Base-by-base conservation (phyloP, 2,797 vertebrate species). In the Rachycentron canadum region DNA sequence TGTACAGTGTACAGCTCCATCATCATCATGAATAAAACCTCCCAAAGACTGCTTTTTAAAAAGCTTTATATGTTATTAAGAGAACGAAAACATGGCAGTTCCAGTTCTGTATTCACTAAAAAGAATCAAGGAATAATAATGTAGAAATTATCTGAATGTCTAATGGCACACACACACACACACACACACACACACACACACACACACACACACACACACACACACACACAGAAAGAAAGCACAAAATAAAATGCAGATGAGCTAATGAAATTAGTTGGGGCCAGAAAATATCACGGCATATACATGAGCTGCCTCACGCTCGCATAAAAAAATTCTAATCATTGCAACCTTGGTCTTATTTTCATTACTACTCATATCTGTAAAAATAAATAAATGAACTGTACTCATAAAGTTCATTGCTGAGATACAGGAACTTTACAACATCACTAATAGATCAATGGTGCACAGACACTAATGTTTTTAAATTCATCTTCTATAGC, bases 1-100 rank as follows among this genome's bases (percentile, higher is more conserved):
- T 62, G 36, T 64, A 70, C 43, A 70, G 40, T n/a, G 2, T 28
- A 49, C 7, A 25, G 28, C 81, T 78, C 61, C 76, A 76, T 88
- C 61, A 73, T 80, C 56, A 50, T 73, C 50, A 40, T 50, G 45
- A 66, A 81, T 68, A 73, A 45, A 81, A 58, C 63, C 49, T 66
- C 55, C 84, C 49, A 76, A 84, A 76, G 67, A 32, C 49, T 65
- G 38, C 16, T 69, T 82, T 63, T 55, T 13, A 45, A 56, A 43
- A 61, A 40, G 28, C 34, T 73, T 10, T 49, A 43, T 41, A 55
- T 73, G 45, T 73, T 86, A 75, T 79, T 82, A 62, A 58, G 69
- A 82, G 58, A 67, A 83, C 75, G 25, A 52, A 82, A 75, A 69
- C 43, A 58, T 14, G 17, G 23, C 43, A 19, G 23, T 26, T 47